Conservation (phyloP, 1,140 invertebrate genomes). For the Latrodectus geometricus region DNA sequence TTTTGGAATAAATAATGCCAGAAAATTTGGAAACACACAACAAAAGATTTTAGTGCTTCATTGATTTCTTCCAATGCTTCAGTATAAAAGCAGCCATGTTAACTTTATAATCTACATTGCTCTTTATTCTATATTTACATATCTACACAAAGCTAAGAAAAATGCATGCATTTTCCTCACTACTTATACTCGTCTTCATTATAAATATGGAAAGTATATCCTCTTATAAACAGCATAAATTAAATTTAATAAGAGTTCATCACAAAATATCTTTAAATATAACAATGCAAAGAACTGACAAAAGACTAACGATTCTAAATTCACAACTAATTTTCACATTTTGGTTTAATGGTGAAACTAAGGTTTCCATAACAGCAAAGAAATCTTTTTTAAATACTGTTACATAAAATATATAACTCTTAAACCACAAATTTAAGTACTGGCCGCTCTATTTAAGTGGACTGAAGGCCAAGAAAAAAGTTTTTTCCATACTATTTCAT, state of each 20-base stretch:
- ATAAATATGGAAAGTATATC: conserved; percentile 6
- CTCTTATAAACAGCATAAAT: conserved; percentile 7
- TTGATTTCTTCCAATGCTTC: background rate
- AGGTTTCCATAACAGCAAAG: background rate
- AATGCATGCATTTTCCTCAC: background rate
- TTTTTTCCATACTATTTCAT: too few relatives aligned
- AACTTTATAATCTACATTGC: conserved; percentile 38
- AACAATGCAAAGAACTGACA: background rate
- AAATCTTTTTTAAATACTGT: background rate
- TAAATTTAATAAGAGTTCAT: conserved; percentile 28
- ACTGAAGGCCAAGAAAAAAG: too few relatives aligned
- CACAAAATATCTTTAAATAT: conserved; percentile 21
- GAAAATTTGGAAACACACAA: background rate
- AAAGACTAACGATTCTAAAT: background rate
- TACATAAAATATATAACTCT: background rate
- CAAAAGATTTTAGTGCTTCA: background rate
- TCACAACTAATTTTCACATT: background rate
- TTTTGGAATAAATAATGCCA: background rate
- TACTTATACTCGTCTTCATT: too few relatives aligned
- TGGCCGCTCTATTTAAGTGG: background rate
- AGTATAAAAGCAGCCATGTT: background rate
- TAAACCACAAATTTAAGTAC: background rate
- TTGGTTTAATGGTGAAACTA: background rate
- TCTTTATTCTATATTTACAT: conserved; percentile 44
- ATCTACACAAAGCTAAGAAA: conserved; percentile 24